Evolutionary conservation across 2,888 invertebrate genomes (phyloP).

Genomic region (Pollenia angustigena): DNA sequence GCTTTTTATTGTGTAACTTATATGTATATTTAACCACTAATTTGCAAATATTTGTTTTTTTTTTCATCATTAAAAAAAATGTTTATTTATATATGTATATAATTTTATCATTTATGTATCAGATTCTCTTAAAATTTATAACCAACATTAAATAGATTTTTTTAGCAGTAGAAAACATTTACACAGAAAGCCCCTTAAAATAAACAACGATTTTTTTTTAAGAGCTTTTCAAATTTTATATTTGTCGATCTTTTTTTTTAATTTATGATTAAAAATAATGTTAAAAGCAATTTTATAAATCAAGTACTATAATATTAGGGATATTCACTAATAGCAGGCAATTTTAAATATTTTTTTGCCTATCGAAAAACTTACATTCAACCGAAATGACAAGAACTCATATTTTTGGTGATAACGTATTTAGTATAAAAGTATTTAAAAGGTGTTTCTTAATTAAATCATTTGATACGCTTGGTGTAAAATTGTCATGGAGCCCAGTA

Average conservation of each 20-base stretch:
- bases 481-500: too few relatives aligned
- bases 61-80: conserved; percentile 42
- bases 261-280: not conserved
- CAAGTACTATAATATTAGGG: not conserved
- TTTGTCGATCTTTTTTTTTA: conserved; percentile 18
- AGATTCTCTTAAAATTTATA: conserved; percentile 53
- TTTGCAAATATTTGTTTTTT: conserved; percentile 41
- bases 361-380: too few relatives aligned
- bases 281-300: not conserved
- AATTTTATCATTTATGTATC: conserved; percentile 30
- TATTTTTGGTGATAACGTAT: too few relatives aligned
- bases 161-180: conserved; percentile 68
- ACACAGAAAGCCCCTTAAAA: conserved; percentile 70
- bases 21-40: conserved; percentile 50
- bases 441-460: too few relatives aligned
- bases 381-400: too few relatives aligned
- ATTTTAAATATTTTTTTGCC: too few relatives aligned
- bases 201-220: conserved; percentile 66
- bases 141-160: conserved; percentile 69
- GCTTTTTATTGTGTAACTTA: conserved; percentile 11
- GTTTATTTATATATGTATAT: conserved; percentile 23
- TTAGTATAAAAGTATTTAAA: too few relatives aligned
- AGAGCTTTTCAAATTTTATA: conserved; percentile 39
- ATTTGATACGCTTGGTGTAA: too few relatives aligned
- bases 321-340: not conserved